Evolutionary conservation across 2,888 invertebrate species (phyloP).

Genomic region (Brenthis hecate): DNA sequence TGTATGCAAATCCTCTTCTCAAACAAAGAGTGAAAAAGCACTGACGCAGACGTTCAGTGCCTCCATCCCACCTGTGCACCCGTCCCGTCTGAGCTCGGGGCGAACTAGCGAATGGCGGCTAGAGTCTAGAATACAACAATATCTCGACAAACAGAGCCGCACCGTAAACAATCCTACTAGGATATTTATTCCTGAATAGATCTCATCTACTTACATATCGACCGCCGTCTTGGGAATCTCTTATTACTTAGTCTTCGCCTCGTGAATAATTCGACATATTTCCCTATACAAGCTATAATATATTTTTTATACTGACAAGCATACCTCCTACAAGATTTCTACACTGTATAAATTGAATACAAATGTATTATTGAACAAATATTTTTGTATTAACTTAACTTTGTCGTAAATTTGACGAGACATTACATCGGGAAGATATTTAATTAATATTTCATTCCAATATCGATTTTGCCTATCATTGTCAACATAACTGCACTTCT

Average conservation of each 20-base stretch:
- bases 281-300: no score
- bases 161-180: constrained; percentile 60
- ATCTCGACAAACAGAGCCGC: constrained; percentile 54
- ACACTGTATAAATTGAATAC: no score
- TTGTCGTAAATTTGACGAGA: no score
- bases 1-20: constrained; percentile 78
- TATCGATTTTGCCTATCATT: no score
- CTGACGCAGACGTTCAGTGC: constrained; percentile 66
- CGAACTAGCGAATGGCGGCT: constrained; percentile 49
- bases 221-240: constrained; percentile 68
- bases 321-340: no score
- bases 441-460: no score
- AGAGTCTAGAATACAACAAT: constrained; percentile 48
- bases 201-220: constrained; percentile 74
- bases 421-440: no score
- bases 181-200: constrained; percentile 71
- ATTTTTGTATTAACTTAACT: no score
- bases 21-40: constrained; percentile 79
- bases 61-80: constrained; percentile 54
- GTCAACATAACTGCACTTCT: no score
- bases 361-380: no score
- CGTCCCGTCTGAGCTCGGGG: constrained; percentile 58
- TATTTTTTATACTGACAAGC: no score
- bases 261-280: constrained; percentile 63
- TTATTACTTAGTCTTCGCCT: constrained; percentile 61